Evolutionary conservation across 1,140 invertebrate species (phyloP).

Genomic region (Globodera ellingtonae): DNA sequence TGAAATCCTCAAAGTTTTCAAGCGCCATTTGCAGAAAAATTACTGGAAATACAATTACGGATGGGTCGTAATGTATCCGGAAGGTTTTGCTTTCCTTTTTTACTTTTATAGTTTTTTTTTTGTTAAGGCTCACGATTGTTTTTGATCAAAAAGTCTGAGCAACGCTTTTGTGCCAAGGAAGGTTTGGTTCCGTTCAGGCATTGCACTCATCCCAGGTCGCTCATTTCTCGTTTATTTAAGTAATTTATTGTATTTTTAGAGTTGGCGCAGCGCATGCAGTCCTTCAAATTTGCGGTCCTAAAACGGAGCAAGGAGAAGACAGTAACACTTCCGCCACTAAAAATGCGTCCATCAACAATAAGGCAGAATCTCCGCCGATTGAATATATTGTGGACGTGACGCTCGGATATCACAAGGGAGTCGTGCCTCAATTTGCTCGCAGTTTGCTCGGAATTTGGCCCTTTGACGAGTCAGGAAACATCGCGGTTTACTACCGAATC

Average conservation of each 20-base stretch:
- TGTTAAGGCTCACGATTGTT: constrained; percentile 53
- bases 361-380: constrained; percentile 38
- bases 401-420: constrained; percentile 55
- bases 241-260: not conserved
- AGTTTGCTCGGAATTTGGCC: constrained; percentile 61
- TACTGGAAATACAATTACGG: constrained; percentile 56
- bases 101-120: constrained; percentile 2
- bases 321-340: not conserved
- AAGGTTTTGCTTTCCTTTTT: constrained; percentile 36
- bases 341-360: constrained; percentile 9
- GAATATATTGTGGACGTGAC: constrained; percentile 62
- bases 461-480: constrained; percentile 25
- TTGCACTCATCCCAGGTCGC: constrained; percentile 52
- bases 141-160: constrained; percentile 49
- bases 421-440: constrained; percentile 51
- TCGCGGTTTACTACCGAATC: constrained; percentile 58
- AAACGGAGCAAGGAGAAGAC: constrained; percentile 23
- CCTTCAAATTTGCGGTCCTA: constrained; percentile 52
- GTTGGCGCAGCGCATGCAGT: constrained; percentile 59
- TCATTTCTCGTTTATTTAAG: not conserved
- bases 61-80: constrained; percentile 63
- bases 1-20: constrained; percentile 46
- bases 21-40: constrained; percentile 48
- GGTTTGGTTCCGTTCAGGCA: constrained; percentile 50
- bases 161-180: constrained; percentile 57